These are phyloP conservation scores for Byasa hedistus DNA, from an alignment of 2,888 invertebrate genomes.

Conservation along the genomic window DNA sequence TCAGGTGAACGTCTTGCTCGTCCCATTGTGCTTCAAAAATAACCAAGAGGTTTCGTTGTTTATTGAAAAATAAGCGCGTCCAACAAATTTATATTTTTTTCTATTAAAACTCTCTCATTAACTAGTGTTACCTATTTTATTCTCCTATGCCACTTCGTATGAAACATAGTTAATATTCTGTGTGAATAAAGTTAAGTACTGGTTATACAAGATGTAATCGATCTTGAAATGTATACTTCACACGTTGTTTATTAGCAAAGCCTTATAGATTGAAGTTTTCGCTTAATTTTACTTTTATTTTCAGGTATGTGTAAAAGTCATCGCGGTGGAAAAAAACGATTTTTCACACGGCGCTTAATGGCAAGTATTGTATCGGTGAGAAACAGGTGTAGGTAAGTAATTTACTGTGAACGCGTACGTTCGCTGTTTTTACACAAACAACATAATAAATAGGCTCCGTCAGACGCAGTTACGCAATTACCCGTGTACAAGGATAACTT, in stretches of 20 bases:
- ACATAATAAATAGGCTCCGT: slow-evolving; percentile 10
- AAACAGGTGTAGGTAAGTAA: slow-evolving; percentile 25
- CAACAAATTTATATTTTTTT: too few species aligned
- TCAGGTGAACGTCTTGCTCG: too few species aligned
- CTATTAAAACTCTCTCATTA: too few species aligned
- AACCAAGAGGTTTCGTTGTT: too few species aligned
- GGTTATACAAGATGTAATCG: too few species aligned
- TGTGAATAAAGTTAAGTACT: too few species aligned
- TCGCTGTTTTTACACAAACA: slow-evolving; percentile 18
- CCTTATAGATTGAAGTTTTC: neutral
- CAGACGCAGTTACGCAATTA: slow-evolving; percentile 13
- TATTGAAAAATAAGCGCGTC: too few species aligned
- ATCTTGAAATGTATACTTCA: neutral
- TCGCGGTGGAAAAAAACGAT: slow-evolving; percentile 14
- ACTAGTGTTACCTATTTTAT: too few species aligned
- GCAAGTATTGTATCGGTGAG: slow-evolving; percentile 27
- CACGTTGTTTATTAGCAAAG: neutral
- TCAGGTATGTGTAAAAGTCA: slow-evolving; percentile 25
- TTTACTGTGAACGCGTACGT: slow-evolving; percentile 18
- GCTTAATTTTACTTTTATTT: slow-evolving; percentile 17
- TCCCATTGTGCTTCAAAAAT: too few species aligned
- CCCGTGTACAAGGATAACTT: neutral
- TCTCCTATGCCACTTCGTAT: too few species aligned
- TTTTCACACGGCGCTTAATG: slow-evolving; percentile 25
- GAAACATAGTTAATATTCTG: too few species aligned